A percentile compares a stretch with the other conserved stretches of the same genome.
Conservation (phyloP, 2,113 vertebrate genomes). For the Gallinago paraguaiae region DNA sequence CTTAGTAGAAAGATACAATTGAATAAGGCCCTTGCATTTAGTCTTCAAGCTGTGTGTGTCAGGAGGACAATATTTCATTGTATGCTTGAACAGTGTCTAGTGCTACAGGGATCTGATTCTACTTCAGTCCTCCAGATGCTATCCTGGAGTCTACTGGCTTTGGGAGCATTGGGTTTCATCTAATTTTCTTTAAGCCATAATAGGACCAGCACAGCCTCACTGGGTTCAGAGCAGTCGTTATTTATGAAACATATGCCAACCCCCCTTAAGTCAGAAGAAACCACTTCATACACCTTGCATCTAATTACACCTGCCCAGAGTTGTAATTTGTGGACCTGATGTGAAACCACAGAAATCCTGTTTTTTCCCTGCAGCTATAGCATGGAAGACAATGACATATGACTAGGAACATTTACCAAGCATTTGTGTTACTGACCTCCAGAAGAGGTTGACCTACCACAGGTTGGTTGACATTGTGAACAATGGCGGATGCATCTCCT, state of each 20-base stretch:
- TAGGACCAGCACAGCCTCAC: background rate
- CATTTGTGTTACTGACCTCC: background rate
- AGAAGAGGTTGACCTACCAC: background rate
- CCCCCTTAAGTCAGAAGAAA: background rate
- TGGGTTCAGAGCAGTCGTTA: background rate
- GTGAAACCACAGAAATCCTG: background rate
- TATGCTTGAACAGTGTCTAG: background rate
- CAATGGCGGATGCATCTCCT: background rate
- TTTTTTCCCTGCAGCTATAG: background rate
- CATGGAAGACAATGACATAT: background rate
- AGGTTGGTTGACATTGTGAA: background rate
- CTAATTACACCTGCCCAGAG: background rate
- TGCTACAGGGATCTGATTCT: background rate
- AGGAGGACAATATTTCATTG: background rate
- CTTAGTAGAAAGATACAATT: background rate
- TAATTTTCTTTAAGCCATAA: background rate
- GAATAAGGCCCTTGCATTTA: background rate
- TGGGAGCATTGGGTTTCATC: background rate
- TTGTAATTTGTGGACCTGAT: background rate
- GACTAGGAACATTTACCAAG: accelerated
- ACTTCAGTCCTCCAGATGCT: background rate
- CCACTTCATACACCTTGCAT: background rate
- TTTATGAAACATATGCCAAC: background rate
- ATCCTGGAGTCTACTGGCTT: background rate
- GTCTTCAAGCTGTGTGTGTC: background rate